phyloP scores from a whole-genome alignment of 37 sponge, comb jelly and placozoan genomes.

The Theonella swinhoei region DNA sequence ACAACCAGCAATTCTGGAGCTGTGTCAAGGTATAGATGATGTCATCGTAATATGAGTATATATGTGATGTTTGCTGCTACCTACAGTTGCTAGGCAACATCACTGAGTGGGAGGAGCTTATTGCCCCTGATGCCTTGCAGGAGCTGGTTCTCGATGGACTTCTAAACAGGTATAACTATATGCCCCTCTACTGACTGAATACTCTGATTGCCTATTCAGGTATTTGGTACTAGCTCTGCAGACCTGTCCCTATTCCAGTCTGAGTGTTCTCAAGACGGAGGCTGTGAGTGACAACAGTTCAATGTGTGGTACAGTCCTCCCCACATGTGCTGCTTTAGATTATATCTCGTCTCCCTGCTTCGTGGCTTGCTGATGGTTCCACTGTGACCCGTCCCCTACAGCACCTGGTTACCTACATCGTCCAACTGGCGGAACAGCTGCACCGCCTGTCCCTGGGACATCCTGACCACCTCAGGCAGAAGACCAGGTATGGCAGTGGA shows the following conservation, averaged over 20 bases:
- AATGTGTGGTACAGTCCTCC: not conserved
- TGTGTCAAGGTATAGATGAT: slow-evolving; percentile 48
- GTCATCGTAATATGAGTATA: not conserved
- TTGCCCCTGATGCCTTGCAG: slow-evolving; percentile 30
- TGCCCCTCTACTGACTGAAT: not conserved
- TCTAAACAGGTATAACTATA: slow-evolving; percentile 54
- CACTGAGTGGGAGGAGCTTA: slow-evolving; percentile 51
- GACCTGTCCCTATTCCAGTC: slow-evolving; percentile 26
- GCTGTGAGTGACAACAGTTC: slow-evolving; percentile 15
- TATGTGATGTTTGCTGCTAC: not conserved
- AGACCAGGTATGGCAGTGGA: slow-evolving; percentile 43
- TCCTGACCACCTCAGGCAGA: slow-evolving; percentile 30
- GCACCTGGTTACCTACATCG: slow-evolving; percentile 25
- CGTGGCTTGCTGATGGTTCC: slow-evolving; percentile 19
- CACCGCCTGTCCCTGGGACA: slow-evolving; percentile 11
- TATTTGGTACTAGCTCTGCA: slow-evolving; percentile 60
- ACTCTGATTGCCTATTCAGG: not conserved
- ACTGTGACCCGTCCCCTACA: not conserved
- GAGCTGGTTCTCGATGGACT: slow-evolving; percentile 76
- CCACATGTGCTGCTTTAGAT: not conserved
- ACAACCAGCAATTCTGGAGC: slow-evolving; percentile 72
- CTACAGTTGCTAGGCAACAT: slow-evolving; percentile 65
- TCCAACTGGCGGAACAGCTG: slow-evolving; percentile 31
- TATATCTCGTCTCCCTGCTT: not conserved
- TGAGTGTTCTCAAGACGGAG: slow-evolving; percentile 36